Percentiles rank a stretch among this genome's conserved stretches.
phyloP scores from a whole-genome alignment of 2,797 vertebrate genomes.

The Petrocephalus sullivani region DNA sequence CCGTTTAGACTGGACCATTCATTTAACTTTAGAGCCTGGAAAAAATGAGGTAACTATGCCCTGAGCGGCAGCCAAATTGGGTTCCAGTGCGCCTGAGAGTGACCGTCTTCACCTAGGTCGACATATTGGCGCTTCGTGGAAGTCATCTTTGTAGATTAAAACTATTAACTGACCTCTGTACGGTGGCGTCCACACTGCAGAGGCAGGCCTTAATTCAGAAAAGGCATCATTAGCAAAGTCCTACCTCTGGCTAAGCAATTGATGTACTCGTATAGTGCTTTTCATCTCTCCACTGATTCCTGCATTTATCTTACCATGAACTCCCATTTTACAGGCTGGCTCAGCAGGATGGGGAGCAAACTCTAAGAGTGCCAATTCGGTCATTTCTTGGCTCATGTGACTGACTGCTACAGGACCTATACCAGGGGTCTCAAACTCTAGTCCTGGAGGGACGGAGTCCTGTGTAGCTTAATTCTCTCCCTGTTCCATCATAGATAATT shows the following conservation, averaged over 20 bases:
- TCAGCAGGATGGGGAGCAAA: background rate
- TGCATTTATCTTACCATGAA: background rate
- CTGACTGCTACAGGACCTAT: background rate
- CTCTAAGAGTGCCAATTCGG: background rate
- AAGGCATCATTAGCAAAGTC: background rate
- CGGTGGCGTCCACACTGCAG: background rate
- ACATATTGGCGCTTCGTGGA: background rate
- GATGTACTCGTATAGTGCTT: background rate
- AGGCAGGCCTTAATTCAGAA: background rate
- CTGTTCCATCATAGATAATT: no score
- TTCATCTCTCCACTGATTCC: background rate
- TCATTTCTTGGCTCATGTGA: background rate
- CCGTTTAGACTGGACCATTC: background rate
- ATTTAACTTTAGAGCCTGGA: background rate
- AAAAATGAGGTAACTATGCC: background rate
- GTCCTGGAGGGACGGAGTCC: no score
- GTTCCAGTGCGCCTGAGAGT: background rate
- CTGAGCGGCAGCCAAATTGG: background rate
- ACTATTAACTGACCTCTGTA: background rate
- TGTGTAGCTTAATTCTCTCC: no score
- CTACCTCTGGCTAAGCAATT: background rate
- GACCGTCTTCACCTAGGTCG: background rate
- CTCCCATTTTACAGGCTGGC: background rate
- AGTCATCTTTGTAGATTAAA: conserved; percentile 11
- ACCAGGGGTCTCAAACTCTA: background rate